Evolutionary conservation across 2,797 vertebrate species (phyloP).

Genomic region (Darevskia mixta): DNA sequence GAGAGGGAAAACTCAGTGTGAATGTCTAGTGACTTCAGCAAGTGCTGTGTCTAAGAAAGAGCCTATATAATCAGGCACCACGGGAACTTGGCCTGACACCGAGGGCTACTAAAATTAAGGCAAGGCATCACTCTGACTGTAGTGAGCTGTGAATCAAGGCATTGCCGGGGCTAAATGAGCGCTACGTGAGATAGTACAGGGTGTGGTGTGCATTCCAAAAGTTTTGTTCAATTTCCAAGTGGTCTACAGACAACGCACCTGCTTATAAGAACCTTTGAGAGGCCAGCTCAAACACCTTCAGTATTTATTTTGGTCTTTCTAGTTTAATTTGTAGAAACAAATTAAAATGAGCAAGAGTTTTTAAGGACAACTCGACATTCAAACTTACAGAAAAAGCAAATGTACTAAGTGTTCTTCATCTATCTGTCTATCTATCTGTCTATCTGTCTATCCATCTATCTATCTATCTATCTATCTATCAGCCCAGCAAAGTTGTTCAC

Average conservation of each 20-base stretch:
- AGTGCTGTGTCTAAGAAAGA: background rate
- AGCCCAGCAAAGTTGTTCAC: too few species aligned
- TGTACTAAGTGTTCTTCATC: background rate
- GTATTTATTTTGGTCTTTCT: background rate
- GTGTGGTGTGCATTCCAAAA: background rate
- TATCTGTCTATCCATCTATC: too few species aligned
- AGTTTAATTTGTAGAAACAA: background rate
- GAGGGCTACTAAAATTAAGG: conserved; percentile 6
- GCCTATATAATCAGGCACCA: conserved; percentile 10
- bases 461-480: too few species aligned
- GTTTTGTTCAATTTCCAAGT: background rate
- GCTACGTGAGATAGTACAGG: background rate
- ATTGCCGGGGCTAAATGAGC: background rate
- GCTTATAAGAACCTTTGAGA: background rate
- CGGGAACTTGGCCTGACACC: background rate
- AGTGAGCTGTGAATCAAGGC: background rate
- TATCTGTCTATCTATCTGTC: too few species aligned
- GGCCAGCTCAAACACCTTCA: background rate
- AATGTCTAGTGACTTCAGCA: conserved; percentile 7
- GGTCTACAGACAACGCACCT: background rate
- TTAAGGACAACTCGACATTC: too few species aligned
- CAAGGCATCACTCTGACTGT: background rate
- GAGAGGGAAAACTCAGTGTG: conserved; percentile 7
- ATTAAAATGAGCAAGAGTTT: background rate
- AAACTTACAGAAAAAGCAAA: background rate